These are phyloP conservation scores for Oscheius myriophilus DNA, from an alignment of 2,888 invertebrate genomes.

Conservation along the genomic window DNA sequence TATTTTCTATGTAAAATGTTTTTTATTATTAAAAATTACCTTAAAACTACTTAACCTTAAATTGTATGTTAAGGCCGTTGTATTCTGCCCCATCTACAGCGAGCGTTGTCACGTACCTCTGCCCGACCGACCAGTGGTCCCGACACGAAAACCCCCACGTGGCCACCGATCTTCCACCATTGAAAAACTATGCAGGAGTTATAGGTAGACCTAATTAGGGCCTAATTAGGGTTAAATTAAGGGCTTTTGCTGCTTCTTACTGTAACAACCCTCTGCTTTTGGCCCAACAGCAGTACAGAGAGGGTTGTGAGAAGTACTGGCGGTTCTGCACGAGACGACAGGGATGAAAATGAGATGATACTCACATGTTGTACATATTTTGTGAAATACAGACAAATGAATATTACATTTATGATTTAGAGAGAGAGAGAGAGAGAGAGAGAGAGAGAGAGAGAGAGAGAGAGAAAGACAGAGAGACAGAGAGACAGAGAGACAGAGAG, in stretches of 20 bases:
- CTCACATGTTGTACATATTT: too few relatives aligned
- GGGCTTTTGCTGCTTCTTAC: constrained; percentile 60
- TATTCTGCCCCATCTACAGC: constrained; percentile 68
- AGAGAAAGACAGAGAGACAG: too few relatives aligned
- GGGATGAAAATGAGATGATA: constrained; percentile 9
- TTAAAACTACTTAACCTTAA: too few relatives aligned
- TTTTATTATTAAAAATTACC: neutral
- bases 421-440: too few relatives aligned
- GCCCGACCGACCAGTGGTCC: constrained; percentile 65
- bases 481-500: too few relatives aligned
- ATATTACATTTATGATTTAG: too few relatives aligned
- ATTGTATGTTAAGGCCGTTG: constrained; percentile 65
- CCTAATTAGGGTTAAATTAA: constrained; percentile 8
- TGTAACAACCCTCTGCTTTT: constrained; percentile 63
- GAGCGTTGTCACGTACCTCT: constrained; percentile 63
- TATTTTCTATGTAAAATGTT: too few relatives aligned
- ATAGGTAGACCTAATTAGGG: constrained; percentile 31
- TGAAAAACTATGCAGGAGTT: constrained; percentile 48
- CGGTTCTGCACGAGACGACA: constrained; percentile 52
- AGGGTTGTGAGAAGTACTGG: constrained; percentile 65
- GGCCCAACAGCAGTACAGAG: constrained; percentile 54
- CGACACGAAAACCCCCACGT: constrained; percentile 41
- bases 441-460: too few relatives aligned
- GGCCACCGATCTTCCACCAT: constrained; percentile 36
- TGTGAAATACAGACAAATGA: too few relatives aligned